phyloP scores from a whole-genome alignment of 53 echinoderm and acorn worm genomes.

The Luidia sarsii region DNA sequence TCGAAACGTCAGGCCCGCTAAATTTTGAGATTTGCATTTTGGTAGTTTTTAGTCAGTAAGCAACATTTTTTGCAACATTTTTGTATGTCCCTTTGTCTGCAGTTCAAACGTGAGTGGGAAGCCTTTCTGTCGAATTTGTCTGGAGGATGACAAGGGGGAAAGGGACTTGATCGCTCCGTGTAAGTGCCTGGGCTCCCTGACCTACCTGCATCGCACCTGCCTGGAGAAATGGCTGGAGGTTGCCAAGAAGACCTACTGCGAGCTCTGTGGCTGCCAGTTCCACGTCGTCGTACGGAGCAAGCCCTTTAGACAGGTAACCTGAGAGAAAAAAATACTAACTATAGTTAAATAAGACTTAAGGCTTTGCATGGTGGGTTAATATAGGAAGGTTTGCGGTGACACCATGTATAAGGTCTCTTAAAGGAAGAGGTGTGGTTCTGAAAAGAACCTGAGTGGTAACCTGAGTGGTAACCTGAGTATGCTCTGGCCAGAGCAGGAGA shows the following conservation, averaged over 20 bases:
- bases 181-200: slow-evolving; percentile 67
- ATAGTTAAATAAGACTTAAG: too few relatives aligned
- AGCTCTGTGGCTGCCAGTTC: slow-evolving; percentile 76
- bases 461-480: background rate
- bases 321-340: background rate
- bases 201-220: slow-evolving; percentile 70
- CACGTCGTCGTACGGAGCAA: slow-evolving; percentile 50
- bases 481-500: too few relatives aligned
- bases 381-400: too few relatives aligned
- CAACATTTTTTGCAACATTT: too few relatives aligned
- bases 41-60: too few relatives aligned
- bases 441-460: too few relatives aligned
- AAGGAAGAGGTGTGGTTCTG: too few relatives aligned
- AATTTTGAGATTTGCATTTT: too few relatives aligned
- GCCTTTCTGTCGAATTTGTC: slow-evolving; percentile 82
- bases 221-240: slow-evolving; percentile 84
- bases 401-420: too few relatives aligned
- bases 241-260: slow-evolving; percentile 59
- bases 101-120: slow-evolving; percentile 42
- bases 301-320: slow-evolving; percentile 68
- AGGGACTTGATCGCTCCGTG: slow-evolving; percentile 68
- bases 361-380: too few relatives aligned
- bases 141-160: slow-evolving; percentile 59
- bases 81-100: too few relatives aligned
- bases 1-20: too few relatives aligned